phyloP scores from a whole-genome alignment of 2,113 vertebrate species.

The Pipra filicauda region DNA sequence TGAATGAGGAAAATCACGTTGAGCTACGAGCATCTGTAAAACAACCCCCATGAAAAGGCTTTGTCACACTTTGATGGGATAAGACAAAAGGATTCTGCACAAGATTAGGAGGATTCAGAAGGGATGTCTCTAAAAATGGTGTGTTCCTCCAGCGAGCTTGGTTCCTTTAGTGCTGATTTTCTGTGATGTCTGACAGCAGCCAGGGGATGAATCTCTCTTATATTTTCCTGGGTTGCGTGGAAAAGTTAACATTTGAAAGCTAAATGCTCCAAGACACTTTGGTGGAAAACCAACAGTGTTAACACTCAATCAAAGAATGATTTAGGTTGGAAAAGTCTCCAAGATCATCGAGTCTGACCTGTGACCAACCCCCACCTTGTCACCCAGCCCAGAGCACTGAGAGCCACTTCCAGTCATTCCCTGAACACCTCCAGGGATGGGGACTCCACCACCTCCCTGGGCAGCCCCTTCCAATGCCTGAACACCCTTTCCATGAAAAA shows the following conservation, averaged over 20 bases:
- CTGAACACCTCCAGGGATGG: neutral
- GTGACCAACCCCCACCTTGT: neutral
- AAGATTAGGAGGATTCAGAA: neutral
- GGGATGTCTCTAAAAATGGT: neutral
- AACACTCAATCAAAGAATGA: neutral
- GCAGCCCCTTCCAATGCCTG: neutral
- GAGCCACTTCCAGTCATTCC: neutral
- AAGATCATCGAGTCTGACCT: neutral
- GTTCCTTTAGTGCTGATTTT: neutral
- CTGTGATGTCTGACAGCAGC: neutral
- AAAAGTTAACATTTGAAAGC: neutral
- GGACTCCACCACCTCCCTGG: neutral
- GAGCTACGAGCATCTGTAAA: neutral
- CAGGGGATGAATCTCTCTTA: neutral
- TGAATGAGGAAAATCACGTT: accelerated
- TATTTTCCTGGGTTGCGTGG: neutral
- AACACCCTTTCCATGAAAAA: neutral
- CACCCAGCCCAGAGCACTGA: neutral
- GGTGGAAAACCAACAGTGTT: neutral
- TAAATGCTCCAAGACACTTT: neutral
- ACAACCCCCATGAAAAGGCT: neutral
- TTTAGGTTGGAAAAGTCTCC: neutral
- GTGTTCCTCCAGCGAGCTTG: accelerated
- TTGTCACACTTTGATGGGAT: slow-evolving; percentile 12
- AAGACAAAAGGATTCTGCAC: slow-evolving; percentile 23